A percentile compares a stretch with the other conserved stretches of the same genome.
These are phyloP conservation scores for human (Homo sapiens) DNA, from an alignment of 2,113 vertebrate genomes.

Conservation along the genomic window DNA sequence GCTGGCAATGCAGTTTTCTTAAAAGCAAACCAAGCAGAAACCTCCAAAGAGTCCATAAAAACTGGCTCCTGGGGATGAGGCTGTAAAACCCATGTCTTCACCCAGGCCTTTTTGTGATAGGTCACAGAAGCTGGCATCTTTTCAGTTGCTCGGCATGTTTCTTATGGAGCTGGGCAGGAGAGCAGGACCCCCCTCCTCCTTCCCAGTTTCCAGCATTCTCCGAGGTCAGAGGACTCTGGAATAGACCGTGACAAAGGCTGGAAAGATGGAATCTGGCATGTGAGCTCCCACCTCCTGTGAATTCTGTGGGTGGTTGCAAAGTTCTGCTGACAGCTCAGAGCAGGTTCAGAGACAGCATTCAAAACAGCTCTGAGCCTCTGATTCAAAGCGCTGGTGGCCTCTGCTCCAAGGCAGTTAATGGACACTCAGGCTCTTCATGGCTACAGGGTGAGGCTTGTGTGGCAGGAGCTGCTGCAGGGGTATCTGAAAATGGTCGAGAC, in stretches of 20 bases:
- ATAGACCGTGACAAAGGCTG: not conserved
- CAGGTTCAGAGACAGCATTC: not conserved
- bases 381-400: not conserved
- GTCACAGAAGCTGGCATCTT: not conserved
- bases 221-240: not conserved
- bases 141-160: not conserved
- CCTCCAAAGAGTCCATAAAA: constrained; percentile 22
- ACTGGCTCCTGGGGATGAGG: not conserved
- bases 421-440: not conserved
- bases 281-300: not conserved
- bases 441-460: not conserved
- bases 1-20: not conserved
- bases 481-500: not conserved
- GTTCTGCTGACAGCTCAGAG: not conserved
- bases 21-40: constrained; percentile 32
- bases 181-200: not conserved
- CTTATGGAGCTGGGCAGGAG: not conserved
- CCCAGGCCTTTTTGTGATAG: not conserved
- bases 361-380: not conserved
- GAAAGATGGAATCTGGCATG: not conserved
- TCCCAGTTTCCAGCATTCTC: not conserved
- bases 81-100: not conserved
- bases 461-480: not conserved
- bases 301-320: not conserved
- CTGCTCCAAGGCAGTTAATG: not conserved